Base-by-base conservation (phyloP, 2,797 vertebrate genomes). In the Thaleichthys pacificus region DNA sequence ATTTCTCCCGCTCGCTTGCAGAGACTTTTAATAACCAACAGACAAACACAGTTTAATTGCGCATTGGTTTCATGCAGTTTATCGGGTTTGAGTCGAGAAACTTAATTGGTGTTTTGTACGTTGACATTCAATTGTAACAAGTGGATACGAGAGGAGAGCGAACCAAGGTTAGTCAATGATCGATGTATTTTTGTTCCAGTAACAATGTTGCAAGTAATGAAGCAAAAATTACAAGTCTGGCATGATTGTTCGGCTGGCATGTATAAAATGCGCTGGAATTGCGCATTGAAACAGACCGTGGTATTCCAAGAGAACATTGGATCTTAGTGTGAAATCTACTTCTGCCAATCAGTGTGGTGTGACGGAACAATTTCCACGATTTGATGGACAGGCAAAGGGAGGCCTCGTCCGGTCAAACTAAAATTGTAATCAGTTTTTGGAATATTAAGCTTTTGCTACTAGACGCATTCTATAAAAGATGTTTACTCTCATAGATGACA, bases 161-260 rank as follows among this genome's bases (percentile, higher is more conserved):
- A 70, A 82, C 86, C 88, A 86, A 93, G 93, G 93, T 94, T 78
- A 87, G 93, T 93, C 71, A 17, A 11, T 47, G 61, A 35, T 71
- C 54, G 19, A n/a, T 67, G 24, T 67, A 7, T 21, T 75, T 72
- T 35, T 38, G 71, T 70, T 35, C 17, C 61, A 26, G 19, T 68
- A 57, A 49, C 4, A 54, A 30, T 54, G 11, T 71, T 30, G 9
- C 32, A 11, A 30, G 7, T 54, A 11, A 14, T 65, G 19, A 56
- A 7, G 17, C 0, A 28, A 11, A 22, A 14, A 63, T 3, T 64
- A 62, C 63, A 60, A 75, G 26, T 56, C 71, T 72, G 73, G 70
- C 12, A 47, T 47, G 11, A 47, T 47, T 3, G 9, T 47, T 47
- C 42, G 42, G 42, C 12, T 47, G 42, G 42, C 42, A 47, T 47